Evolutionary conservation across 35 echinoderm and acorn worm species (phyloP), one percentile per base, ranked within the genome.

Genomic region (Lytechinus variegatus): DNA sequence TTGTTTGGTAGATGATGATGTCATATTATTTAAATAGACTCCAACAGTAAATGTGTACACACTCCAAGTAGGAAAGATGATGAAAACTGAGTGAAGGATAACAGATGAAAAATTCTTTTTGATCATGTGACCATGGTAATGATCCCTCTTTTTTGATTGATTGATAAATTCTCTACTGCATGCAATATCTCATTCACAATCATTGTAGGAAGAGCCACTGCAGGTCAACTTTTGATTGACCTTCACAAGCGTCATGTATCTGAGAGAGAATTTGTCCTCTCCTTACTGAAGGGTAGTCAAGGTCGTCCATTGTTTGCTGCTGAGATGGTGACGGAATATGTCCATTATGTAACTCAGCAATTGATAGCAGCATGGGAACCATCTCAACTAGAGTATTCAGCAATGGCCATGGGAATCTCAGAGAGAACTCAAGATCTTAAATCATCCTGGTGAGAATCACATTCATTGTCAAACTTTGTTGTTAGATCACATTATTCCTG

Each of bases 311-410:
- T 99, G 56, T 97, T 96, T 52, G 97, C 97, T 10, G 96, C 94
- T 14, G 98, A 99, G 92, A 99, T 99, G 98, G 95, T 99, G n/a
- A 98, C 98, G 24, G 96, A 98, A 86, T 99, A 97, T 94, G 95
- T 96, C 52, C 94, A 95, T 24, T 95, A 97, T 27, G 96, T 95
- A 10, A 92, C 89, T 1, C 96, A 98, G 88, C 94, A 96, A 86
- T 87, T 95, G 61, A 95, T 96, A 24, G 96, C 94, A 7, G 88
- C 58, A 54, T 71, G 89, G 24, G 97, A 98, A 58, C 92, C 95
- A 3, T 94, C 97, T 56, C 57, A 87, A 10, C 97, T 99, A 95
- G 96, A 98, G 93, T 97, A 98, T 95, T 95, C 96, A 55, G 94
- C 97, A 54, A 98, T 97, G 87, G 96, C 96, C 51, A 97, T 96